Evolutionary conservation across 2,797 vertebrate species (phyloP).

Genomic region (Sebastes wilsoni): DNA sequence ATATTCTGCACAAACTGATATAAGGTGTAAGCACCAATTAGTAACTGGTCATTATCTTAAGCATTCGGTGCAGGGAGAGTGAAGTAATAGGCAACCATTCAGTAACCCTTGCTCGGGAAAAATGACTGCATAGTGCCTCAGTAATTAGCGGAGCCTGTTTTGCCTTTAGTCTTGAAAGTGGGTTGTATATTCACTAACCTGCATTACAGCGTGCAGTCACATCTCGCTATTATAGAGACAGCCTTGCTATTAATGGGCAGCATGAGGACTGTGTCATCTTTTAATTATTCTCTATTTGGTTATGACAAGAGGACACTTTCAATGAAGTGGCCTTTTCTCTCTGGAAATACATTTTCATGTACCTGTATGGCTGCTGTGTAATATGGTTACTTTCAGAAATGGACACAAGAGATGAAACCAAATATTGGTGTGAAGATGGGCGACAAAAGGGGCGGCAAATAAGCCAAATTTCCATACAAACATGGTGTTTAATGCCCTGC

Average conservation of each 20-base stretch:
- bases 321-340: conserved; percentile 22
- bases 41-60: conserved; percentile 90
- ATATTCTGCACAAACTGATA: conserved; percentile 85
- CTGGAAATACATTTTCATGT: conserved; percentile 7
- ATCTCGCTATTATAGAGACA: conserved; percentile 62
- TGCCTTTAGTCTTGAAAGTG: conserved; percentile 80
- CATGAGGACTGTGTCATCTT: conserved; percentile 42
- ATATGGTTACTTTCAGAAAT: conserved; percentile 19
- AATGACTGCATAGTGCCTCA: conserved; percentile 76
- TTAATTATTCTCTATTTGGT: conserved; percentile 60
- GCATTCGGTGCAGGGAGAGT: conserved; percentile 84
- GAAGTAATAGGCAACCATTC: conserved; percentile 86
- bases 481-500: conserved; percentile 14
- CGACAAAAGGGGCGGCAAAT: conserved; percentile 3
- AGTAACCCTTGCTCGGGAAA: conserved; percentile 76
- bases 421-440: not conserved
- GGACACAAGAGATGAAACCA: conserved; percentile 9
- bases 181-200: conserved; percentile 70
- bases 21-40: conserved; percentile 90
- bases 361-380: not conserved
- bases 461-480: conserved; percentile 54
- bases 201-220: conserved; percentile 63
- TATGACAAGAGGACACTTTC: conserved; percentile 38
- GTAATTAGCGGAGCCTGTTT: conserved; percentile 82
- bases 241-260: conserved; percentile 51